phyloP scores from a whole-genome alignment of 2,113 vertebrate genomes.

The Oncorhynchus clarkii region DNA sequence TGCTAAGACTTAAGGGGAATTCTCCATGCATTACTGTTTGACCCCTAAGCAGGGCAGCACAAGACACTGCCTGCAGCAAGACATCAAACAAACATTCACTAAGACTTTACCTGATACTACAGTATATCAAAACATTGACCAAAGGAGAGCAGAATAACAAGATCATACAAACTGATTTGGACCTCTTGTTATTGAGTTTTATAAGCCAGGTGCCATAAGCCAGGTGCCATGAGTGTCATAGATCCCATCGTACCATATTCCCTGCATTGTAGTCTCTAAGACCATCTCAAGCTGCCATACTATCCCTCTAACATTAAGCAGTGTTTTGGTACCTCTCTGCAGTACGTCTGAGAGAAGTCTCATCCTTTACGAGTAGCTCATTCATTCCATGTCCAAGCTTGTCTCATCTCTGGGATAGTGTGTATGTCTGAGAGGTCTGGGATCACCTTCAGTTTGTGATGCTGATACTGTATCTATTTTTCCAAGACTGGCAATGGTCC shows the following conservation, averaged over 20 bases:
- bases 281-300: too few relatives aligned
- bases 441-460: not conserved
- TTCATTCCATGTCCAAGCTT: not conserved
- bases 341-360: too few relatives aligned
- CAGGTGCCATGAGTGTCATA: too few relatives aligned
- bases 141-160: not conserved
- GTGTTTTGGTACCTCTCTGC: too few relatives aligned
- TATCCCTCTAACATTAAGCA: too few relatives aligned
- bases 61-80: slow-evolving; percentile 26
- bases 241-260: too few relatives aligned
- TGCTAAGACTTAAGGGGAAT: slow-evolving; percentile 47
- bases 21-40: slow-evolving; percentile 17
- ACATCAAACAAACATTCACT: not conserved
- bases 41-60: not conserved
- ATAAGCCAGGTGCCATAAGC: too few relatives aligned
- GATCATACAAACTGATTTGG: not conserved
- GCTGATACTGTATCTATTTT: not conserved
- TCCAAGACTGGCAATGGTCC: not conserved
- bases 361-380: too few relatives aligned
- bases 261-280: too few relatives aligned
- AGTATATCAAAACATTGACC: not conserved
- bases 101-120: not conserved
- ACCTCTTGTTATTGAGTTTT: not conserved
- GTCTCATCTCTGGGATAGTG: not conserved
- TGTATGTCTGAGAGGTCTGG: not conserved